These are phyloP conservation scores for Oreochromis grahami DNA, from an alignment of 2,797 vertebrate genomes.

Conservation along the genomic window DNA sequence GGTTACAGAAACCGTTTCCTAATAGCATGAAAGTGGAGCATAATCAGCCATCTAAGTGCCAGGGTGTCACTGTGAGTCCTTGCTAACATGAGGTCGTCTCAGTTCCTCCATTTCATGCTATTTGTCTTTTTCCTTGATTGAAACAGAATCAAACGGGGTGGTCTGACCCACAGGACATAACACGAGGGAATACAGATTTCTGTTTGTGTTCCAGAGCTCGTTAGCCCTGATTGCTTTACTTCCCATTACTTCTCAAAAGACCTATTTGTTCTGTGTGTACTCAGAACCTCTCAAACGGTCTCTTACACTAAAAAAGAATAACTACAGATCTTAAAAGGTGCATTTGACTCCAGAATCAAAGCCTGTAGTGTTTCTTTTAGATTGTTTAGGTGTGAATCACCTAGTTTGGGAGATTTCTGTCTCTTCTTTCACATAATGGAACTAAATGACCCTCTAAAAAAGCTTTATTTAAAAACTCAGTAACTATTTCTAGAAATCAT, in stretches of 20 bases:
- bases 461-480: not conserved
- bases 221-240: constrained; percentile 41
- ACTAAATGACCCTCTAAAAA: not conserved
- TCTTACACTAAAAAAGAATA: not conserved
- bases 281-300: not conserved
- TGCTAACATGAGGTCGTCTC: not conserved
- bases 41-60: not conserved
- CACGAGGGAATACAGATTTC: not conserved
- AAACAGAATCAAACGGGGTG: not conserved
- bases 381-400: not conserved
- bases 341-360: not conserved
- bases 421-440: not conserved
- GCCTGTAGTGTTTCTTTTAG: too few relatives aligned
- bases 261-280: not conserved
- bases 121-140: constrained; percentile 19
- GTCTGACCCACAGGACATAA: not conserved
- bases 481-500: not conserved
- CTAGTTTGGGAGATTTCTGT: not conserved
- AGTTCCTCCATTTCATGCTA: not conserved
- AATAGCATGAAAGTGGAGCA: not conserved
- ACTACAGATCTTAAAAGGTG: not conserved
- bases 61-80: not conserved
- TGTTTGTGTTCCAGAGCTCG: constrained; percentile 20
- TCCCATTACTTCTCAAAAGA: constrained; percentile 26
- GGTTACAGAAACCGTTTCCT: not conserved